Base-by-base conservation (phyloP, 2,797 vertebrate species). In the Masticophis lateralis region DNA sequence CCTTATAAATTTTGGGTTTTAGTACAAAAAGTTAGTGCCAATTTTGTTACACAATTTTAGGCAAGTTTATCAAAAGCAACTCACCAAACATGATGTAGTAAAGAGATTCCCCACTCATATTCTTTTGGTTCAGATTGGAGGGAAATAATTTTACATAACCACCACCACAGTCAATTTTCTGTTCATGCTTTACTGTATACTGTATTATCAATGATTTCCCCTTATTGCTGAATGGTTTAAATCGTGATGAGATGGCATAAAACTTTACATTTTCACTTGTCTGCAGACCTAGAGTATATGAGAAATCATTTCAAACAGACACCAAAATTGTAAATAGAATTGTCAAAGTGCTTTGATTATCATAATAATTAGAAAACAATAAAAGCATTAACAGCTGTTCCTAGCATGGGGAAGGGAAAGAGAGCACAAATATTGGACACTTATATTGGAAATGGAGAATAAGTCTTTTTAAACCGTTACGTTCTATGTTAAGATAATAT, bases 71-170 rank as follows among this genome's bases (percentile, higher is more conserved):
- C 4, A 3, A 13, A 27, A 27, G 9, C n/a, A 87, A 94, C 98
- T 98, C 96, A 99, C 98, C 98, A 92, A 99, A 99, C 98, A 98
- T 99, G 79, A 99, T 96, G 94, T 98, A 98, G 92, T 99, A 98
- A 16, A 95, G 96, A 0, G 99, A 99, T 0, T 98, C 98, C 37
- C 98, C 98, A 0, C 98, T 98, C 97, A 98, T 97, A 0, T 96
- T 97, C 51, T 97, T 92, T 97, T 99, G 98, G 5, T 99, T 98
- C 95, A 98, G 53, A 79, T 97, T 96, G 0, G 98, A 93, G 0
- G 98, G 98, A 95, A 99, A 99, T 92, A 99, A 69, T 96, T 99
- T 99, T 59, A 99, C 88, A 3, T 99, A 99, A 63, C 98, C 98
- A 0, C 98, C 99, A 0, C 99, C 98, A 0, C 99, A 99, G 96